A percentile compares a stretch with the other conserved stretches of the same genome.
phyloP scores from a whole-genome alignment of 2,797 vertebrate genomes.

The Kryptopterus vitreolus region DNA sequence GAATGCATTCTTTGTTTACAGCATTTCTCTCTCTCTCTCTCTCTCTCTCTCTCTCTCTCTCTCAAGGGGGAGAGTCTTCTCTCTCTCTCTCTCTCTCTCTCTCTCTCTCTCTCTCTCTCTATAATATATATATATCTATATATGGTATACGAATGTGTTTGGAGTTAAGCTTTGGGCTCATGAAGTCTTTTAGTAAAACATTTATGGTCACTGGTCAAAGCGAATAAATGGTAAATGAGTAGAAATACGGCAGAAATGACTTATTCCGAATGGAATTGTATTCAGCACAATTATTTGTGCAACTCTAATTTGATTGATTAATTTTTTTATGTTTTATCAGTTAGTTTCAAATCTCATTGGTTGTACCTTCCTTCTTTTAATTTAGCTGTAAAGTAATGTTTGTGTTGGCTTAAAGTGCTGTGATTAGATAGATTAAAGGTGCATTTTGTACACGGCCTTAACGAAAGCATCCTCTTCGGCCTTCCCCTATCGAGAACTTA shows the following conservation, averaged over 20 bases:
- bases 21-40: no score
- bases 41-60: no score
- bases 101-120: no score
- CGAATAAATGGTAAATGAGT: neutral
- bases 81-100: no score
- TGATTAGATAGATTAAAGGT: neutral
- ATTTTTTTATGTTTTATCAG: neutral
- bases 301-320: neutral
- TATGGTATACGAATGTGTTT: no score
- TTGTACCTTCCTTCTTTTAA: neutral
- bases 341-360: neutral
- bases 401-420: neutral
- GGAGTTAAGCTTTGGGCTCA: neutral
- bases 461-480: neutral
- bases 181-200: neutral
- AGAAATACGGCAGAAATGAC: neutral
- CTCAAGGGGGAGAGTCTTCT: no score
- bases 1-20: no score
- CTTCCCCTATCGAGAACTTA: conserved; percentile 6
- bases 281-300: neutral
- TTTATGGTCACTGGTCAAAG: neutral
- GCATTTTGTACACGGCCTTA: neutral
- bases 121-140: no score
- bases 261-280: neutral
- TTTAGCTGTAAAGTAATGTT: neutral